These are phyloP conservation scores for Caenorhabditis sp. DNA, from an alignment of 2,888 invertebrate genomes.

Conservation along the genomic window DNA sequence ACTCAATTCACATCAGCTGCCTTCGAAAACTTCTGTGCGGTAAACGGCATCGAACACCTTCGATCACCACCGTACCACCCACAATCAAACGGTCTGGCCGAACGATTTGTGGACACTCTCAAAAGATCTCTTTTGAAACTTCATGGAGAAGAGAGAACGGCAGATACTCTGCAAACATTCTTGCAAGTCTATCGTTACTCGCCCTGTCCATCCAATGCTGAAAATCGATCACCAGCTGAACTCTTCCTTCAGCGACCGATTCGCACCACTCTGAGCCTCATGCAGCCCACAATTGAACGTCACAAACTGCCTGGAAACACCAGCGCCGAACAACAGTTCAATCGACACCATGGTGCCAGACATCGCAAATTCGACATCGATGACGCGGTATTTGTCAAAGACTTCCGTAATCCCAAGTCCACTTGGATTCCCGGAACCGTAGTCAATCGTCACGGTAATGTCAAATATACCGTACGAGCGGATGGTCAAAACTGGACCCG, in stretches of 20 bases:
- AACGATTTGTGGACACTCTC: conserved; percentile 36
- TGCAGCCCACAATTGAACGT: neutral
- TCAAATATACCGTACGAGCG: neutral
- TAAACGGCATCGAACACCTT: conserved; percentile 20
- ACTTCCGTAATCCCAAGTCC: conserved; percentile 9
- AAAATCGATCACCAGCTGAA: conserved; percentile 25
- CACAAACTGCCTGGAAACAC: neutral
- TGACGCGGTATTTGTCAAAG: conserved; percentile 15
- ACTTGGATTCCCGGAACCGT: conserved; percentile 11
- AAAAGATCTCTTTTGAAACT: neutral
- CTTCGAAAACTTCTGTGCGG: conserved; percentile 31
- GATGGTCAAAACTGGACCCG: conserved; percentile 2
- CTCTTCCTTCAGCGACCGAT: conserved; percentile 36
- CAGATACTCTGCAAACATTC: conserved; percentile 19
- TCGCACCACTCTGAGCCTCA: conserved; percentile 11
- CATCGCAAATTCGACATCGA: conserved; percentile 5
- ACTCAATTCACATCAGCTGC: conserved; percentile 41
- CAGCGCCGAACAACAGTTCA: conserved; percentile 18
- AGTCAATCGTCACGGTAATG: neutral
- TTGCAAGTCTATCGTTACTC: conserved; percentile 24
- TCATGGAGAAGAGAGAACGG: conserved; percentile 3
- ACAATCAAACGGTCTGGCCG: conserved; percentile 52
- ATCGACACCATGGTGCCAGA: conserved; percentile 12
- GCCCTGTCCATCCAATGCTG: conserved; percentile 10
- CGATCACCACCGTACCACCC: conserved; percentile 48